Conservation (phyloP, 2,888 invertebrate genomes). For the Apeira syringaria region DNA sequence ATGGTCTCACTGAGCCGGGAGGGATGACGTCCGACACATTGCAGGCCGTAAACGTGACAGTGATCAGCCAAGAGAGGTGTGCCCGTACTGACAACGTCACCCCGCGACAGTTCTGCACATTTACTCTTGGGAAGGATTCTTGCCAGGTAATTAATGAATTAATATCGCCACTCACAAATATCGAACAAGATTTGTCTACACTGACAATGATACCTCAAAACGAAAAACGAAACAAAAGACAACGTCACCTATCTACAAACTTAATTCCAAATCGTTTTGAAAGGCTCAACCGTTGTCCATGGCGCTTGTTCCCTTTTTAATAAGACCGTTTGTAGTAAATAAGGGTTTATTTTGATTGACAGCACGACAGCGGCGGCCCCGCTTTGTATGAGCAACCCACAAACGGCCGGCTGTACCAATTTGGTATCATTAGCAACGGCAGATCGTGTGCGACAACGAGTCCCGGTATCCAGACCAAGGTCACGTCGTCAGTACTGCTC, state of each 20-base stretch:
- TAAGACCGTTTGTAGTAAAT: too few species aligned
- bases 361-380: slow-evolving; percentile 15
- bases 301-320: too few species aligned
- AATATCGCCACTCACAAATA: too few species aligned
- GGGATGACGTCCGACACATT: slow-evolving; percentile 3
- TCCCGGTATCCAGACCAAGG: slow-evolving; percentile 1
- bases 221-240: too few species aligned
- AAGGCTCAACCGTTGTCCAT: too few species aligned
- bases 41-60: background rate
- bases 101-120: slow-evolving; percentile 6
- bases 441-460: background rate
- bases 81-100: background rate
- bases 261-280: too few species aligned
- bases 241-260: too few species aligned
- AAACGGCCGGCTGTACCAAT: background rate
- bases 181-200: too few species aligned
- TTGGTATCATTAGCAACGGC: slow-evolving; percentile 6
- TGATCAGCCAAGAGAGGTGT: background rate
- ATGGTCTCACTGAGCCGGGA: slow-evolving; percentile 5
- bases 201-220: too few species aligned
- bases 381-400: background rate
- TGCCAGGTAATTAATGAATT: slow-evolving; percentile 22
- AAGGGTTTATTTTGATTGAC: background rate
- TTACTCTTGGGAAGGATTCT: slow-evolving; percentile 7
- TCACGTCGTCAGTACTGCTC: background rate